Evolutionary conservation across 92 coral and sea anemone genomes (phyloP), one percentile per base, ranked within the genome.

Genomic region (Scolanthus callimorphus): DNA sequence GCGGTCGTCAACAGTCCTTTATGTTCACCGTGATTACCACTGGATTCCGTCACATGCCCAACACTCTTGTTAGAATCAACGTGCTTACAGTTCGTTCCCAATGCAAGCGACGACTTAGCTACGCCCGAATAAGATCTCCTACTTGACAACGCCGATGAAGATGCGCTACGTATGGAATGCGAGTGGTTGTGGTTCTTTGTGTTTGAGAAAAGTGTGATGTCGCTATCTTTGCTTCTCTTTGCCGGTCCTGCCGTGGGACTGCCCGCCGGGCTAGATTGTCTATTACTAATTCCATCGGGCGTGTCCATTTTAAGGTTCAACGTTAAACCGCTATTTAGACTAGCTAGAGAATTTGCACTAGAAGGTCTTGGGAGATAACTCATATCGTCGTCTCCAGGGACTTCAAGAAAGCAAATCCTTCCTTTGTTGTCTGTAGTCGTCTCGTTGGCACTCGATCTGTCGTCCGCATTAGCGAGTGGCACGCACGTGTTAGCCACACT

Each of bases 401-500:
- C 39, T 2, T 2, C 39, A 3, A 22, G 12, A 20, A 13, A 19
- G 31, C 4, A 41, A 48, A 19, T 17, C 43, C 43, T 50, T 29
- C 20, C 22, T 29, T 49, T 31, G 34, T 43, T 51, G 20, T 59
- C n/a, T n/a, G n/a, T 56, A 13, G 47, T 51, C 44, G 69, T 23
- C 4, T 39, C 19, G 17, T 54, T 60, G 20, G 77, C 53, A 43
- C 39, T 67, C 9, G 59, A 8, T 3, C 22, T 22, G 24, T n/a
- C n/a, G n/a, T n/a, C n/a, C n/a, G n/a, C n/a, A n/a, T n/a, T n/a
- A n/a, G n/a, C n/a, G n/a, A n/a, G n/a, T n/a, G n/a, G n/a, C n/a
- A n/a, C n/a, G n/a, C 68, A 70, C 45, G 83, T 81, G 68, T 77
- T 94, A 31, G 99, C 88, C 25, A 94, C 83, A 63, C 92, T 94